Conservation (phyloP, 1,140 invertebrate species). For the Chlorops oryzae region DNA sequence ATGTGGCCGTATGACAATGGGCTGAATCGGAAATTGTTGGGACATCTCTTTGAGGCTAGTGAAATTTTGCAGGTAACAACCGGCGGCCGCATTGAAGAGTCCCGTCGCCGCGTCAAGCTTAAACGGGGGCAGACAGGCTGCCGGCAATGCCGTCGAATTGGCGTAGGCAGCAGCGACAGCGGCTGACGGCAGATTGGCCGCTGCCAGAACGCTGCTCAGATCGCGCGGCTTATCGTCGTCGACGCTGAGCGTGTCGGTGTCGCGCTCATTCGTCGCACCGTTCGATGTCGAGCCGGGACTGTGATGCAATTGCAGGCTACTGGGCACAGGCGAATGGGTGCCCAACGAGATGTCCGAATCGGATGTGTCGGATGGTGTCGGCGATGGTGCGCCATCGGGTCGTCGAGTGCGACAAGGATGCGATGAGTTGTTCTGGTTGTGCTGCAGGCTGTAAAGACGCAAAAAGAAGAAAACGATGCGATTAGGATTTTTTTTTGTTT, state of each 20-base stretch:
- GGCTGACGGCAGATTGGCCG: conserved; percentile 25
- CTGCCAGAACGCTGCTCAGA: conserved; percentile 31
- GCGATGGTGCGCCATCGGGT: conserved; percentile 39
- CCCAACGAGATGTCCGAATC: conserved; percentile 54
- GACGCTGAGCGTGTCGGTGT: conserved; percentile 41
- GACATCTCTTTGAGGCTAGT: conserved; percentile 45
- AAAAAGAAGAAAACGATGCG: conserved; percentile 3
- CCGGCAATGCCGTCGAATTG: conserved; percentile 14
- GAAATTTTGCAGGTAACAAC: conserved; percentile 46
- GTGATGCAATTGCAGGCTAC: conserved; percentile 44
- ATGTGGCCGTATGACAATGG: conserved; percentile 44
- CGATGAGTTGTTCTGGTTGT: conserved; percentile 44
- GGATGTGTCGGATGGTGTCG: conserved; percentile 48
- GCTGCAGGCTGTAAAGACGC: conserved; percentile 36
- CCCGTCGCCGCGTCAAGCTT: conserved; percentile 39
- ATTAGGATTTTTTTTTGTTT: conserved; percentile 1
- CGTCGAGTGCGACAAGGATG: conserved; percentile 34
- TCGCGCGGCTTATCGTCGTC: conserved; percentile 45
- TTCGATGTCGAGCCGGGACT: conserved; percentile 46
- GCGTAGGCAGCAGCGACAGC: conserved; percentile 12
- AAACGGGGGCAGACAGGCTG: conserved; percentile 34
- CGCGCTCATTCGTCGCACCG: conserved; percentile 40
- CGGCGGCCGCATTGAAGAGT: conserved; percentile 42
- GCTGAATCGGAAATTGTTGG: conserved; percentile 45
- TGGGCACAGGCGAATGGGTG: conserved; percentile 52